Base-by-base conservation (phyloP, 2,888 invertebrate species). In the Lymantria dispar region DNA sequence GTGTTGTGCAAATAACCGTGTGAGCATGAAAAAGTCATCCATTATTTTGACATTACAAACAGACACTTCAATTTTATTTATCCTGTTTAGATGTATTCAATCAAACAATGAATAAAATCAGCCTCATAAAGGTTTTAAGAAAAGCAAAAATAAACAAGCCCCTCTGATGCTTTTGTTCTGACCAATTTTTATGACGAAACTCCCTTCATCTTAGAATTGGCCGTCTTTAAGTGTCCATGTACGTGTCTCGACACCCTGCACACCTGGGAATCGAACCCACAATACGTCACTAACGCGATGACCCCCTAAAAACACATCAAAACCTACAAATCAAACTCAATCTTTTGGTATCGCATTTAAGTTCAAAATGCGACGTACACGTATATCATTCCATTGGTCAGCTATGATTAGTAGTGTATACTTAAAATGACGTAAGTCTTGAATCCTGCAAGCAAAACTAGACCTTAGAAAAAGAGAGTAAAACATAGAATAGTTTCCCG, bases 181-280 rank as follows among this genome's bases (percentile, higher is more conserved):
- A 83, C 87, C 87, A 83, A 88, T 87, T 90, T 89, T 90, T 90
- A 91, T 91, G 89, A 89, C 89, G 80, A 72, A 87, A 80, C 83
- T 87, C 89, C 90, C 90, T 89, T 85, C 87, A 84, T 86, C 84
- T 85, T 79, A 80, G 82, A 85, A 83, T 85, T 85, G 82, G 76
- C 82, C 78, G 82, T 83, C 85, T 86, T 85, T 90, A 89, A 90
- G 88, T 90, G 87, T 85, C 74, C 76, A 62, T 78, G 85, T 85
- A 90, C 90, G 88, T 87, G 88, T 75, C 76, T 72, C 80, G 71
- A 82, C 87, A 78, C 85, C 81, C 79, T 73, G 78, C 77, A 80
- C 91, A 90, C 91, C 91, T 91, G 91, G 91, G 92, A 92, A 89
- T 92, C 88, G 84, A 91, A 91, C 83, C 85, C 85, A 76, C 90